Percentiles rank a stretch among this genome's conserved stretches.
Evolutionary conservation across 2,888 invertebrate species (phyloP).

Genomic region (Peribatodes rhomboidaria): DNA sequence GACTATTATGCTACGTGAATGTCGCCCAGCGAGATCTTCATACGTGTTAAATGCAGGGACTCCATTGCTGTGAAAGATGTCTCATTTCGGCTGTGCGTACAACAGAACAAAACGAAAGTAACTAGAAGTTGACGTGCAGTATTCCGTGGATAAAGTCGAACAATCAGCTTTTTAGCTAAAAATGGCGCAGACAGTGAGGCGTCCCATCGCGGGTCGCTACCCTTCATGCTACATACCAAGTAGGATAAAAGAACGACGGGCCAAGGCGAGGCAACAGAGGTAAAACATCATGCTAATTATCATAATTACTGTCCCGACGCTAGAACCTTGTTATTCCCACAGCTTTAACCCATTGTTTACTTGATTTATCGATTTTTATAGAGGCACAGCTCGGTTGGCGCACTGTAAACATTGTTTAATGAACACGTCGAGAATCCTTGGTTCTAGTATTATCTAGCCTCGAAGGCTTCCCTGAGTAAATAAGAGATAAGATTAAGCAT

Average conservation of each 20-base stretch:
- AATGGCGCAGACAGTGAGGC: constrained; percentile 91
- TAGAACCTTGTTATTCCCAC: constrained; percentile 8
- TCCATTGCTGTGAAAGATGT: constrained; percentile 74
- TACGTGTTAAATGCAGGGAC: constrained; percentile 55
- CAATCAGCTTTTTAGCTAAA: constrained; percentile 59
- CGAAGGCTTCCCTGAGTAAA: constrained; percentile 4
- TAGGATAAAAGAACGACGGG: constrained; percentile 91
- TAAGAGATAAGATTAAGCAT: constrained; percentile 22
- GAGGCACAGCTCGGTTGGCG: constrained; percentile 3
- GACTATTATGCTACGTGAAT: constrained; percentile 52
- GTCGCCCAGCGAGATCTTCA: constrained; percentile 43
- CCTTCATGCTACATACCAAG: constrained; percentile 92
- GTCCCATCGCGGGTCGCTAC: constrained; percentile 90
- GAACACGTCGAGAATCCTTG: constrained; percentile 21
- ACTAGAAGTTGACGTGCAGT: constrained; percentile 72
- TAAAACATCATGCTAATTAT: constrained; percentile 55
- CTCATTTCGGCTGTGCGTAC: constrained; percentile 78
- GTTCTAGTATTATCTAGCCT: constrained; percentile 15
- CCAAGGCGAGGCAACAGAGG: constrained; percentile 88
- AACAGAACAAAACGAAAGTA: constrained; percentile 85
- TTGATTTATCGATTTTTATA: constrained; percentile 16
- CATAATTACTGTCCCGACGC: constrained; percentile 27
- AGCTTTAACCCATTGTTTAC: constrained; percentile 7
- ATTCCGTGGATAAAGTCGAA: constrained; percentile 62
- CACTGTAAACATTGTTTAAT: constrained; percentile 16